These are phyloP conservation scores for Sebastes trivittatus DNA, from an alignment of 2,797 vertebrate species.

Conservation along the genomic window DNA sequence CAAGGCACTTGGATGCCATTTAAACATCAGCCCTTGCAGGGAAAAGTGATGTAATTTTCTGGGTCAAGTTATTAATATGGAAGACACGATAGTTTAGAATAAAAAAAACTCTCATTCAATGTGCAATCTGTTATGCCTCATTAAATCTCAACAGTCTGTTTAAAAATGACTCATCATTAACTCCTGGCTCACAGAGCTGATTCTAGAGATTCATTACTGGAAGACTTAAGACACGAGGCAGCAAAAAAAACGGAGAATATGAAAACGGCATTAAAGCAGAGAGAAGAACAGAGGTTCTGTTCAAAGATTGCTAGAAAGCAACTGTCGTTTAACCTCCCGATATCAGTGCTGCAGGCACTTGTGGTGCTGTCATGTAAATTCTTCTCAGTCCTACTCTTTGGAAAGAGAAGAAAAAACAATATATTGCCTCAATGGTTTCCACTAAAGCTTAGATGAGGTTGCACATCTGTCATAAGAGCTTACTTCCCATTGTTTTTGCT, in stretches of 20 bases:
- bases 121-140: slow-evolving; percentile 55
- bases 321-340: slow-evolving; percentile 39
- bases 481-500: slow-evolving; percentile 61
- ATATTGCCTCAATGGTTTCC: slow-evolving; percentile 21
- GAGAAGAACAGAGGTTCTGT: slow-evolving; percentile 10
- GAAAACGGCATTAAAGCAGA: slow-evolving; percentile 8
- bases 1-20: background rate
- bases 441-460: slow-evolving; percentile 51
- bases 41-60: slow-evolving; percentile 9
- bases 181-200: slow-evolving; percentile 47
- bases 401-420: slow-evolving; percentile 22
- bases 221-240: slow-evolving; percentile 8
- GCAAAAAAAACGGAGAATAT: background rate
- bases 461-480: slow-evolving; percentile 63
- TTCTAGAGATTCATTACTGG: slow-evolving; percentile 39
- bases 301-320: slow-evolving; percentile 23
- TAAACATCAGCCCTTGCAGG: background rate
- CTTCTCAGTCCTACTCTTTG: slow-evolving; percentile 7
- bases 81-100: background rate
- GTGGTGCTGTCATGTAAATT: slow-evolving; percentile 39
- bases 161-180: slow-evolving; percentile 65
- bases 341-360: slow-evolving; percentile 31
- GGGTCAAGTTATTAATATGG: slow-evolving; percentile 6
- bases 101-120: slow-evolving; percentile 2
- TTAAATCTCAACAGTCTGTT: slow-evolving; percentile 59